Evolutionary conservation across 2,888 invertebrate genomes (phyloP).

Genomic region (Chrysolina americana): DNA sequence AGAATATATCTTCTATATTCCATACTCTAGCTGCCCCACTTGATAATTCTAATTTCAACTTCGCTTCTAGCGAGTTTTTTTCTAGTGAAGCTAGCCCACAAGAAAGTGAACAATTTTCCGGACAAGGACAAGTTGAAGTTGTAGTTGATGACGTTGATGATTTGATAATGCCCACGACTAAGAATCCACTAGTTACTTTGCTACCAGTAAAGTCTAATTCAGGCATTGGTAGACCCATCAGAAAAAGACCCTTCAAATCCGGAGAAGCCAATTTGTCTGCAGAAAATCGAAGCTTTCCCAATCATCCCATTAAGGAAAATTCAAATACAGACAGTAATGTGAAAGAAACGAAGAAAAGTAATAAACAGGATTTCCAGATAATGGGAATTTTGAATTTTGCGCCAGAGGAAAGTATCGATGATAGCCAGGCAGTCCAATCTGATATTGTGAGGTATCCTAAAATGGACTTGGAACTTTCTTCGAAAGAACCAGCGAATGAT

Average conservation of each 20-base stretch:
- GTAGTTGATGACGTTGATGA: conserved; percentile 64
- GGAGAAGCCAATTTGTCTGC: conserved; percentile 56
- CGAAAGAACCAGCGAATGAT: conserved; percentile 26
- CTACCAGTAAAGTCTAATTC: conserved; percentile 86
- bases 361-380: conserved; percentile 59
- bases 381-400: conserved; percentile 63
- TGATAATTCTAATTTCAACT: conserved; percentile 62
- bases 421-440: conserved; percentile 33
- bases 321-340: conserved; percentile 38
- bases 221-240: conserved; percentile 80
- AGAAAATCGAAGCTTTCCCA: conserved; percentile 64
- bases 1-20: conserved; percentile 78
- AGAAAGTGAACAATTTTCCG: conserved; percentile 52
- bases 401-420: conserved; percentile 54
- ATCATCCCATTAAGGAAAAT: conserved; percentile 37
- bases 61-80: conserved; percentile 13
- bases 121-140: conserved; percentile 67
- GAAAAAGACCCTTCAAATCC: conserved; percentile 73
- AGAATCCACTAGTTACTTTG: conserved; percentile 75
- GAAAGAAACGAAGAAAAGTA: conserved; percentile 46
- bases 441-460: conserved; percentile 59
- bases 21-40: conserved; percentile 75
- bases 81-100: conserved; percentile 31
- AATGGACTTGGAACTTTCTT: conserved; percentile 52
- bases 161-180: conserved; percentile 62